phyloP scores from a whole-genome alignment of 2,113 vertebrate genomes.

The Asarcornis scutulata region DNA sequence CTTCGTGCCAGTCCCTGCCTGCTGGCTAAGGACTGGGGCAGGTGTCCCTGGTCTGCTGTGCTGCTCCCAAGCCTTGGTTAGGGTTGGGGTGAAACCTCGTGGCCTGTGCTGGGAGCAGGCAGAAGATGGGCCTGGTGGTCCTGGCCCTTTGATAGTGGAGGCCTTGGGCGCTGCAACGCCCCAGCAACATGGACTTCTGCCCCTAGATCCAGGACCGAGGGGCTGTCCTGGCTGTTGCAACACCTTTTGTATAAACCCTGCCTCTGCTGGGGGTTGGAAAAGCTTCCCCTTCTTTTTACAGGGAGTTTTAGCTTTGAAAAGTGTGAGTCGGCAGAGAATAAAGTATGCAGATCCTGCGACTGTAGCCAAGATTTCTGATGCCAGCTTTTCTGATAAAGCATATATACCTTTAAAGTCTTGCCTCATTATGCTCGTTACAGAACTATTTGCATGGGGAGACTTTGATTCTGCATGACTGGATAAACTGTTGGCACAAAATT shows the following conservation, averaged over 20 bases:
- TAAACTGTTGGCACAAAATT: conserved; percentile 30
- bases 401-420: not conserved
- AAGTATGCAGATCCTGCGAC: not conserved
- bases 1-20: not conserved
- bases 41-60: not conserved
- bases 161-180: not conserved
- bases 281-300: rapidly evolving
- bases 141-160: rapidly evolving
- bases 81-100: not conserved
- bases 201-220: not conserved
- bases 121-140: not conserved
- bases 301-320: not conserved
- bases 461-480: conserved; percentile 44
- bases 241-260: not conserved
- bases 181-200: too few species aligned
- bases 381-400: not conserved
- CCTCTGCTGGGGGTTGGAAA: rapidly evolving
- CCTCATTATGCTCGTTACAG: conserved; percentile 1
- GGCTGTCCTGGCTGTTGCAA: not conserved
- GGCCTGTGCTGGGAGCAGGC: not conserved
- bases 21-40: not conserved
- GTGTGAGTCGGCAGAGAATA: not conserved
- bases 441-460: conserved; percentile 29
- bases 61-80: not conserved
- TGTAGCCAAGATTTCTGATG: not conserved